Evolutionary conservation across 2,113 vertebrate genomes (phyloP).

Genomic region (Chitala chitala): DNA sequence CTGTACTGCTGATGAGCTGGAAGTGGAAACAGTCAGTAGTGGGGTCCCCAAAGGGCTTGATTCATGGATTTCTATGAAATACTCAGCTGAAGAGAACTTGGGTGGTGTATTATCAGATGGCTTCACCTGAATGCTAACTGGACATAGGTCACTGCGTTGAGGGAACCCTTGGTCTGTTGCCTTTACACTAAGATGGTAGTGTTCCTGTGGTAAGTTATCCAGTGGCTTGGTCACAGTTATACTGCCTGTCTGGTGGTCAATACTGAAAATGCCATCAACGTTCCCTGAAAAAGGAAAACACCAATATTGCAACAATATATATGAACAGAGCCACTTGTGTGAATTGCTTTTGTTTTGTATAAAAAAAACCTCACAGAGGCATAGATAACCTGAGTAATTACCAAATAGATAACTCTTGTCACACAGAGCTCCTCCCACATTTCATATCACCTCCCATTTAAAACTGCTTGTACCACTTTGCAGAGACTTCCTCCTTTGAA

Average conservation of each 20-base stretch:
- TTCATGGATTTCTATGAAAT: constrained; percentile 85
- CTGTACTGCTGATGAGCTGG: constrained; percentile 72
- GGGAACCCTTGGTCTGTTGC: constrained; percentile 84
- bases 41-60: constrained; percentile 63
- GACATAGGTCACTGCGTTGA: constrained; percentile 71
- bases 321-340: too few relatives aligned
- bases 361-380: too few relatives aligned
- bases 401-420: too few relatives aligned
- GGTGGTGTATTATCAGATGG: constrained; percentile 77
- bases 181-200: constrained; percentile 75
- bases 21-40: constrained; percentile 69
- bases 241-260: constrained; percentile 70
- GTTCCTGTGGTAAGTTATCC: constrained; percentile 59
- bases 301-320: background rate
- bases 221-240: constrained; percentile 70
- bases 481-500: background rate
- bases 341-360: too few relatives aligned
- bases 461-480: too few relatives aligned
- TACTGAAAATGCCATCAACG: constrained; percentile 71
- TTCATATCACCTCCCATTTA: too few relatives aligned
- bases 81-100: constrained; percentile 72
- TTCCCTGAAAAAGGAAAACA: constrained; percentile 72
- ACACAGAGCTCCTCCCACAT: too few relatives aligned
- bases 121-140: constrained; percentile 65
- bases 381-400: too few relatives aligned